A percentile compares a stretch with the other conserved stretches of the same genome.
Conservation (phyloP, 1,140 invertebrate species). For the Cylas formicarius region DNA sequence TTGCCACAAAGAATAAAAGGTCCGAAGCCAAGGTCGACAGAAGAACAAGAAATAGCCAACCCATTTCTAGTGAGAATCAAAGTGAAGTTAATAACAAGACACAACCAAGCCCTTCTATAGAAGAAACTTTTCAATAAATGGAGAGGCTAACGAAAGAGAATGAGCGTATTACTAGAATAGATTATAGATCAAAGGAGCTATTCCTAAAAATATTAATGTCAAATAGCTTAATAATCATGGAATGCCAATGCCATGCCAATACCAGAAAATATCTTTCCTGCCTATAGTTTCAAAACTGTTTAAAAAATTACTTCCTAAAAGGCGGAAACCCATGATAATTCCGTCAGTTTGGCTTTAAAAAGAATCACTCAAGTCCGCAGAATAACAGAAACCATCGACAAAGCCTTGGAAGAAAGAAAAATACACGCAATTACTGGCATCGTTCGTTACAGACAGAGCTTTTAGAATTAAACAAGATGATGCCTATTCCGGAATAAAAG, state of each 20-base stretch:
- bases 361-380: too few species aligned
- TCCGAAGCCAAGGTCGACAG: background rate
- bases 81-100: background rate
- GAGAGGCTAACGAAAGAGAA: slow-evolving; percentile 11
- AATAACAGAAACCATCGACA: too few species aligned
- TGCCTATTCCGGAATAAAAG: slow-evolving; percentile 16
- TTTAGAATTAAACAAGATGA: slow-evolving; percentile 31
- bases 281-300: too few species aligned
- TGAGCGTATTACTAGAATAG: slow-evolving; percentile 18
- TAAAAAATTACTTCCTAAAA: too few species aligned
- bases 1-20: too few species aligned
- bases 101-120: background rate
- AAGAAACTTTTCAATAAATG: slow-evolving; percentile 14
- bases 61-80: slow-evolving; percentile 2
- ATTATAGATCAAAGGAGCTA: slow-evolving; percentile 14
- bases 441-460: slow-evolving; percentile 23
- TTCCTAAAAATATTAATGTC: slow-evolving; percentile 17
- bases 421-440: slow-evolving; percentile 24
- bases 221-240: slow-evolving; percentile 14
- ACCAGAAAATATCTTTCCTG: too few species aligned
- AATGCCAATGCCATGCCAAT: too few species aligned
- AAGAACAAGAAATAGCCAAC: too few species aligned
- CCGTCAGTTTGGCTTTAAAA: too few species aligned
- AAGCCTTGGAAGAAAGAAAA: too few species aligned
- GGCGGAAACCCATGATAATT: too few species aligned